These are phyloP conservation scores for Zhuqinia jingwanae DNA, from an alignment of 2,888 invertebrate genomes.

Conservation along the genomic window DNA sequence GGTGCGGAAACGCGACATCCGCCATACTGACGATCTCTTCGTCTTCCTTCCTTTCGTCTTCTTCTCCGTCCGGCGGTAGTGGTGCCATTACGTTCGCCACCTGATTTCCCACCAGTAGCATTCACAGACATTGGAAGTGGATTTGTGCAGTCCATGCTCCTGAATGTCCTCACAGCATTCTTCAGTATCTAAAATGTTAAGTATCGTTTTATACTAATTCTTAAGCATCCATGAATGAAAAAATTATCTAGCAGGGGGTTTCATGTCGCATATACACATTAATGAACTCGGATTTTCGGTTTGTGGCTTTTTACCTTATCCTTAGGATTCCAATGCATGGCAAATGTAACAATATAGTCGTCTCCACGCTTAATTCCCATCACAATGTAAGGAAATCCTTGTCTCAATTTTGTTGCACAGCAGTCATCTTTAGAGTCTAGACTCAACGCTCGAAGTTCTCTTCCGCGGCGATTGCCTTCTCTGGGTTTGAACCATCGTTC, in stretches of 20 bases:
- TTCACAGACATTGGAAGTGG: slow-evolving; percentile 80
- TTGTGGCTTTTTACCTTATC: slow-evolving; percentile 79
- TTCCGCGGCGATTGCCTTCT: slow-evolving; percentile 79
- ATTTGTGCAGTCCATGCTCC: slow-evolving; percentile 81
- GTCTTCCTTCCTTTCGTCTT: slow-evolving; percentile 72
- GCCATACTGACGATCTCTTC: slow-evolving; percentile 73
- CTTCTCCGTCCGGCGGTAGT: slow-evolving; percentile 59
- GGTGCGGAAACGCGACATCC: slow-evolving; percentile 77
- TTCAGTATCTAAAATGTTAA: slow-evolving; percentile 80
- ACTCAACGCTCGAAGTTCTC: slow-evolving; percentile 80
- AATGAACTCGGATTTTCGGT: background rate
- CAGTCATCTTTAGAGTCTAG: slow-evolving; percentile 81
- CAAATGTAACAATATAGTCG: slow-evolving; percentile 80
- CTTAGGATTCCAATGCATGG: slow-evolving; percentile 81
- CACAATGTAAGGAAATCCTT: slow-evolving; percentile 80
- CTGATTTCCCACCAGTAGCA: slow-evolving; percentile 74
- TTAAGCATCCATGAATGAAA: background rate
- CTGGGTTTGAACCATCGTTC: slow-evolving; percentile 79
- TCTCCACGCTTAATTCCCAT: slow-evolving; percentile 81
- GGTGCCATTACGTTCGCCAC: slow-evolving; percentile 60
- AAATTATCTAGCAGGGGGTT: slow-evolving; percentile 2
- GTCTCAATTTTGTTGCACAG: slow-evolving; percentile 80
- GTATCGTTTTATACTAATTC: background rate
- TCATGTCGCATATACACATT: no score
- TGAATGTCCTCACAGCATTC: slow-evolving; percentile 81